Evolutionary conservation across 2,113 vertebrate species (phyloP).

Genomic region (Phylloscopus trochiloides): DNA sequence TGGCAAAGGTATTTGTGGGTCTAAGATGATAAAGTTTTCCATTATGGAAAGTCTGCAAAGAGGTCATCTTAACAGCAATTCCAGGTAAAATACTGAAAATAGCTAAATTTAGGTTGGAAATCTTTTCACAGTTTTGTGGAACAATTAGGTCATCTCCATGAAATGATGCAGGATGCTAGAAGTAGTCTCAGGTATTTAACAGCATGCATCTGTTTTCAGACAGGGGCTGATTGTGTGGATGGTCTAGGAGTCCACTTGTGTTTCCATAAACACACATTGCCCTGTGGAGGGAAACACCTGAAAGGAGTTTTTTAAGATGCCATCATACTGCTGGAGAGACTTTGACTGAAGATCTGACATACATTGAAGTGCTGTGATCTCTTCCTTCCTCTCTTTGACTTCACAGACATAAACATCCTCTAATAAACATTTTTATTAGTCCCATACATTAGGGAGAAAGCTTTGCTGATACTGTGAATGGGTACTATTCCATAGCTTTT

Average conservation of each 20-base stretch:
- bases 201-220: neutral
- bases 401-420: neutral
- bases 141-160: neutral
- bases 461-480: neutral
- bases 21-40: neutral
- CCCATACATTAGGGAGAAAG: neutral
- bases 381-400: neutral
- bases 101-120: neutral
- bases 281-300: neutral
- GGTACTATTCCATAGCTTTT: neutral
- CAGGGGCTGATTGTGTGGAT: neutral
- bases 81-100: neutral
- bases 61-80: neutral
- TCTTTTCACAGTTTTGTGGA: neutral
- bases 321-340: neutral
- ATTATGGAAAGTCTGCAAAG: neutral
- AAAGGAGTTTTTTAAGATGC: neutral
- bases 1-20: neutral
- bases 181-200: neutral
- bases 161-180: neutral
- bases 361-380: neutral
- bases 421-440: neutral
- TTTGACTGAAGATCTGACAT: neutral
- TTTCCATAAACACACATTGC: neutral
- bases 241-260: neutral